These are phyloP conservation scores for Oreochromis mossambicus DNA, from an alignment of 2,797 vertebrate species.

Conservation along the genomic window DNA sequence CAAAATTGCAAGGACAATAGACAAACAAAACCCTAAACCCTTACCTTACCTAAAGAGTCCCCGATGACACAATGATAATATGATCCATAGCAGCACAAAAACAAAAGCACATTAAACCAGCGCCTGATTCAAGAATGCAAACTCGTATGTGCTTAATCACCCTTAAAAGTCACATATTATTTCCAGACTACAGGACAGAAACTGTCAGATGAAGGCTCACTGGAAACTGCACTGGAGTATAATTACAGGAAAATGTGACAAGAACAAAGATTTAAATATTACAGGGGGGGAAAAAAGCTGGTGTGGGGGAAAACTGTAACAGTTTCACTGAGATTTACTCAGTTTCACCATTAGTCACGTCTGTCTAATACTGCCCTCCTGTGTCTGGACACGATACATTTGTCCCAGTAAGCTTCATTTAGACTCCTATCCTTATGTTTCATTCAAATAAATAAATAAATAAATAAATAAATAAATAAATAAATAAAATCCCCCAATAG, in stretches of 20 bases:
- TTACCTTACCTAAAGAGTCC: not conserved
- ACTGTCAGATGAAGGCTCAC: not conserved
- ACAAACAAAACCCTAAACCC: not conserved
- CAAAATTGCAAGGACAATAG: not conserved
- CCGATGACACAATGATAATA: not conserved
- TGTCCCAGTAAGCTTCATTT: not conserved
- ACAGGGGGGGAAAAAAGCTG: fast-evolving
- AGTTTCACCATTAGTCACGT: not conserved
- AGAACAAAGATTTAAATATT: not conserved
- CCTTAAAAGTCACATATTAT: not conserved
- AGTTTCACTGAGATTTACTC: not conserved
- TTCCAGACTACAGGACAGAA: not conserved
- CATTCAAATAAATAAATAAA: not conserved
- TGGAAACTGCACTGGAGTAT: not conserved
- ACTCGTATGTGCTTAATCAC: not conserved
- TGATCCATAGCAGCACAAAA: not conserved
- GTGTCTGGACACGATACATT: constrained; percentile 10
- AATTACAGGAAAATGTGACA: not conserved
- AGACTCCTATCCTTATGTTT: not conserved
- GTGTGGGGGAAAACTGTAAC: not conserved
- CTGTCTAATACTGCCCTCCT: constrained; percentile 45
- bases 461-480: too few species aligned
- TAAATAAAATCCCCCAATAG: not conserved
- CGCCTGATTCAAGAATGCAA: not conserved
- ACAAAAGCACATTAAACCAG: not conserved